Evolutionary conservation across 2,113 vertebrate species (phyloP).

Genomic region (Colossoma macropomum): DNA sequence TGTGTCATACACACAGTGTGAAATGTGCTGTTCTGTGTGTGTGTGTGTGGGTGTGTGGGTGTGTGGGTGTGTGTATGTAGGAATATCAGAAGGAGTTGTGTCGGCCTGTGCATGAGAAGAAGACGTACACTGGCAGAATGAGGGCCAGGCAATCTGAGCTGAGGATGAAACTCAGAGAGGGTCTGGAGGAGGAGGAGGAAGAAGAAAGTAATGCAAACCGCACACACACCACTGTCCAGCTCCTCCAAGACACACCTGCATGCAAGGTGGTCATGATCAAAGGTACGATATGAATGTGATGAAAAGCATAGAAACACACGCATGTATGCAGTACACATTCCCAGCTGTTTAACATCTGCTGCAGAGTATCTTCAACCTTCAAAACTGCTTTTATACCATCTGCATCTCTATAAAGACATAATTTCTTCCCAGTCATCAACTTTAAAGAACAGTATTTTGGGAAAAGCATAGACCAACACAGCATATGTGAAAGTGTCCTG

Average conservation of each 20-base stretch:
- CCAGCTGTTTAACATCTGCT: background rate
- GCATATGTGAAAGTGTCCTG: too few species aligned
- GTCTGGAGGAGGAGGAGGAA: slow-evolving; percentile 60
- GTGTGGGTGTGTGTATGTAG: slow-evolving; percentile 66
- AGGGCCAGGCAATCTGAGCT: slow-evolving; percentile 66
- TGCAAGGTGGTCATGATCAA: slow-evolving; percentile 75
- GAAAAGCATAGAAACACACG: background rate
- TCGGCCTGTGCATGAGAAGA: slow-evolving; percentile 81
- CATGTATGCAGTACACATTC: background rate
- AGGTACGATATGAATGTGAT: slow-evolving; percentile 67
- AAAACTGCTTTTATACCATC: background rate
- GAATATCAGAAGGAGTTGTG: slow-evolving; percentile 75
- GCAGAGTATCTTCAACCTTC: background rate
- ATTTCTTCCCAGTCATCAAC: background rate
- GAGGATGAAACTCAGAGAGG: slow-evolving; percentile 70
- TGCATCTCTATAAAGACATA: background rate
- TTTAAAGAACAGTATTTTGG: too few species aligned
- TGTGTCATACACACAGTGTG: background rate
- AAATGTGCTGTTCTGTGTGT: background rate
- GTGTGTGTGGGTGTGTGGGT: background rate
- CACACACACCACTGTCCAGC: slow-evolving; percentile 3
- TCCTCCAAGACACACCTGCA: slow-evolving; percentile 50
- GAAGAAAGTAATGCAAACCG: slow-evolving; percentile 34
- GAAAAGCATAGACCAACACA: too few species aligned
- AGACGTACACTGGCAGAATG: slow-evolving; percentile 67